A percentile compares a stretch with the other conserved stretches of the same genome.
These are phyloP conservation scores for Acromyrmex heyeri DNA, from an alignment of 1,140 invertebrate genomes.

Conservation along the genomic window DNA sequence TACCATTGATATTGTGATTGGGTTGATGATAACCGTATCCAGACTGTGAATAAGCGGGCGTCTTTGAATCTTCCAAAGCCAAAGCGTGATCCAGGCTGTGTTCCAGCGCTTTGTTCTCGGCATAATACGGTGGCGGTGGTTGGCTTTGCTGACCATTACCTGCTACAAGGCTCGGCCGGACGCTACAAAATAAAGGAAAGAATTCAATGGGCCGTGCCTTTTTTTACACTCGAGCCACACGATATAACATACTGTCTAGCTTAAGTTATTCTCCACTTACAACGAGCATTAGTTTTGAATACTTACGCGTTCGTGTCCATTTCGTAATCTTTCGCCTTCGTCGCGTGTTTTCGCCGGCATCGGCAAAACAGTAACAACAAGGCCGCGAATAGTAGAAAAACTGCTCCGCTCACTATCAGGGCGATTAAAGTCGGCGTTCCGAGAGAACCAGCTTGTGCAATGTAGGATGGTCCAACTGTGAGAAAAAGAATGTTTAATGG, in stretches of 20 bases:
- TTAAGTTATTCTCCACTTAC: neutral
- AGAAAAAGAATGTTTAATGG: slow-evolving; percentile 6
- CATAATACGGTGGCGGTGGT: slow-evolving; percentile 93
- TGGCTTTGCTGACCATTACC: slow-evolving; percentile 90
- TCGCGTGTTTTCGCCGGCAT: slow-evolving; percentile 93
- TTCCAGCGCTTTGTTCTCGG: slow-evolving; percentile 96
- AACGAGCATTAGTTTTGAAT: neutral
- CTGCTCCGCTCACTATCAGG: slow-evolving; percentile 93
- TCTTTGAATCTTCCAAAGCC: slow-evolving; percentile 93
- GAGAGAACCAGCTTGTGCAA: slow-evolving; percentile 92
- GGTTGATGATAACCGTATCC: slow-evolving; percentile 93
- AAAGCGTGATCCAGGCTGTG: slow-evolving; percentile 94
- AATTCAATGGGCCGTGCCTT: slow-evolving; percentile 4
- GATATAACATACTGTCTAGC: neutral
- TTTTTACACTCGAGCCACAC: neutral
- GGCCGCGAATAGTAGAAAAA: slow-evolving; percentile 92
- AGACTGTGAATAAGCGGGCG: slow-evolving; percentile 92
- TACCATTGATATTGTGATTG: slow-evolving; percentile 90
- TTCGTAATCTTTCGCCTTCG: slow-evolving; percentile 96
- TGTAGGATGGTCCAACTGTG: slow-evolving; percentile 92
- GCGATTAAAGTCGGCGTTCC: slow-evolving; percentile 93
- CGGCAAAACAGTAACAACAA: slow-evolving; percentile 94
- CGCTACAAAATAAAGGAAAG: slow-evolving; percentile 79
- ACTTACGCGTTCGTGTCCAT: slow-evolving; percentile 92
- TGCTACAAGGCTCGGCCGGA: slow-evolving; percentile 92